These are phyloP conservation scores for Poecile atricapillus DNA, from an alignment of 2,113 vertebrate species.

Conservation along the genomic window DNA sequence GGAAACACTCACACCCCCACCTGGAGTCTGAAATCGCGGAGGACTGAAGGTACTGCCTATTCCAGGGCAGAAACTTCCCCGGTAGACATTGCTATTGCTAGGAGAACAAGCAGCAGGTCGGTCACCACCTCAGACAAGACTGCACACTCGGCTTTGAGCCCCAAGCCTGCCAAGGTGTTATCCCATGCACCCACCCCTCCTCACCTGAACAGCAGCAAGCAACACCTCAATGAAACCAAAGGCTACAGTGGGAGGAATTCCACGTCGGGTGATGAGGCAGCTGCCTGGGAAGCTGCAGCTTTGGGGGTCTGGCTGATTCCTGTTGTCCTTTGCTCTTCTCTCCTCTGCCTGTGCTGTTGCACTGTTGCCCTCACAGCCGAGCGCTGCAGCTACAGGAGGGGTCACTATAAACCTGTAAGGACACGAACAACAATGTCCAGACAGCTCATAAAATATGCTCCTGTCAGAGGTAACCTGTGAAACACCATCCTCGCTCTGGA, in stretches of 20 bases:
- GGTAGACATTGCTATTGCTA: neutral
- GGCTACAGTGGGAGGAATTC: conserved; percentile 75
- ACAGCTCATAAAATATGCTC: conserved; percentile 72
- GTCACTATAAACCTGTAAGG: conserved; percentile 73
- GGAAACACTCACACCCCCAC: neutral
- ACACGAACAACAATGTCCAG: conserved; percentile 61
- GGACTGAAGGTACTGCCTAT: neutral
- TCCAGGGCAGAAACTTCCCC: neutral
- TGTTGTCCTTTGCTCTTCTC: conserved; percentile 67
- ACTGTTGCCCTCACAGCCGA: conserved; percentile 69
- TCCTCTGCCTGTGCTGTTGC: conserved; percentile 82
- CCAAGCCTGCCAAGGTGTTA: neutral
- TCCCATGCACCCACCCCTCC: conserved; percentile 13
- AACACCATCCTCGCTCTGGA: neutral
- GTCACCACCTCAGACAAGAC: neutral
- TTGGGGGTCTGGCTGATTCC: conserved; percentile 74
- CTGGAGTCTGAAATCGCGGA: neutral
- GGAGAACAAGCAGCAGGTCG: neutral
- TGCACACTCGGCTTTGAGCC: neutral
- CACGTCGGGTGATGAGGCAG: conserved; percentile 18
- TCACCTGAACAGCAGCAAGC: conserved; percentile 73
- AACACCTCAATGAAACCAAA: conserved; percentile 79
- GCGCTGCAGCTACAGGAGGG: conserved; percentile 70
- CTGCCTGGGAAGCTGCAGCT: conserved; percentile 62
- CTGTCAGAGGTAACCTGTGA: conserved; percentile 69